phyloP scores from a whole-genome alignment of 1,140 invertebrate genomes.

The Aphaenogaster floridana region DNA sequence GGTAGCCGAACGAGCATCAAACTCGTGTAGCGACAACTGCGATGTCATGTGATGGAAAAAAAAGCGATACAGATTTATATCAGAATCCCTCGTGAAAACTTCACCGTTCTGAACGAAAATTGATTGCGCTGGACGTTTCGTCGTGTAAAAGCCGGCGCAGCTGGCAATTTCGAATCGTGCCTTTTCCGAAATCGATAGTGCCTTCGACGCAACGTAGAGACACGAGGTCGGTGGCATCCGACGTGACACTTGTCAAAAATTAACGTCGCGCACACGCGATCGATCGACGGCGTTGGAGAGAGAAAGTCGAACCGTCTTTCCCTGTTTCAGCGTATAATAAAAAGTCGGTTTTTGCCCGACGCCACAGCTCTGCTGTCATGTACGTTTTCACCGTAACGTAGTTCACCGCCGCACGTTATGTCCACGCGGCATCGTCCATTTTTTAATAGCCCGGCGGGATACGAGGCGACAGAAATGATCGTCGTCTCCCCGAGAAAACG shows the following conservation, averaged over 20 bases:
- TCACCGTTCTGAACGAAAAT: slow-evolving; percentile 38
- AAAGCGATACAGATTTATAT: slow-evolving; percentile 30
- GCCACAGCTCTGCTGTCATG: slow-evolving; percentile 9
- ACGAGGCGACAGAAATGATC: slow-evolving; percentile 39
- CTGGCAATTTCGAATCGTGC: slow-evolving; percentile 36
- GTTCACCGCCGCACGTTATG: slow-evolving; percentile 28
- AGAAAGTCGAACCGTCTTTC: slow-evolving; percentile 8
- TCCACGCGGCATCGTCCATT: slow-evolving; percentile 44
- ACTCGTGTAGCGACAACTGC: not conserved
- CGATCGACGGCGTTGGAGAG: not conserved
- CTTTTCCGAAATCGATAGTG: slow-evolving; percentile 47
- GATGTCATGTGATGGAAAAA: not conserved
- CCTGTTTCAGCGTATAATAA: slow-evolving; percentile 25
- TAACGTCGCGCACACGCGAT: slow-evolving; percentile 8
- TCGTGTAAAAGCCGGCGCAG: slow-evolving; percentile 26
- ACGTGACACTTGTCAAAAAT: slow-evolving; percentile 66
- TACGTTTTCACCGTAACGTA: slow-evolving; percentile 46
- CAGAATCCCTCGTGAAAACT: slow-evolving; percentile 28
- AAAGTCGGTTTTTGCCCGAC: slow-evolving; percentile 36
- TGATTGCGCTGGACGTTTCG: slow-evolving; percentile 29
- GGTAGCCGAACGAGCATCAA: not conserved
- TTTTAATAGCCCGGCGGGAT: slow-evolving; percentile 33
- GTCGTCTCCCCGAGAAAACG: not conserved
- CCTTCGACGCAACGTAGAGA: slow-evolving; percentile 21
- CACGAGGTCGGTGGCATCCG: not conserved